phyloP scores from a whole-genome alignment of 2,888 invertebrate genomes.

The Brachypterus glaber region DNA sequence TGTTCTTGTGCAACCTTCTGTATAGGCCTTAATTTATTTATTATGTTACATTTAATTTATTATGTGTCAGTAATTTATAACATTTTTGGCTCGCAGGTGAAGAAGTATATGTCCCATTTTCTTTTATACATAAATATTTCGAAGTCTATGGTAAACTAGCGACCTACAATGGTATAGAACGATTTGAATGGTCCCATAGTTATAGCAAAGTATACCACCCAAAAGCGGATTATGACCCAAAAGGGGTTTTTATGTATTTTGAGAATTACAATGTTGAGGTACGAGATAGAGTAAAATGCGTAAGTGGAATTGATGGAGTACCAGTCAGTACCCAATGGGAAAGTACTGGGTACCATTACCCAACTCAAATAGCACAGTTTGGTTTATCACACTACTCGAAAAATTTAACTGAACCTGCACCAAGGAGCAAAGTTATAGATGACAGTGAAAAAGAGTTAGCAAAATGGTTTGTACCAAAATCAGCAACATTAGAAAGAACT shows the following conservation, averaged over 20 bases:
- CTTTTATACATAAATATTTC: constrained; percentile 87
- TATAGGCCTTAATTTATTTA: too few species aligned
- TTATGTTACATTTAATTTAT: too few species aligned
- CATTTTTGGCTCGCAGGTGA: too few species aligned
- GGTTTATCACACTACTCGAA: constrained; percentile 96
- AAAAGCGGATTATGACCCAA: constrained; percentile 78
- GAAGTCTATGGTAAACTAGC: constrained; percentile 86
- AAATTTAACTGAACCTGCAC: constrained; percentile 77
- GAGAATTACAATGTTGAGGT: constrained; percentile 97
- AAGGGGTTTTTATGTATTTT: constrained; percentile 91
- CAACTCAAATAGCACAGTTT: constrained; percentile 97
- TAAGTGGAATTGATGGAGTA: constrained; percentile 87
- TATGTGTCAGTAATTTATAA: too few species aligned
- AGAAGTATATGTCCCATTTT: constrained; percentile 86
- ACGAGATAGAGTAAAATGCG: constrained; percentile 89
- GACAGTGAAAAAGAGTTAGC: constrained; percentile 58
- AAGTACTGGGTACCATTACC: constrained; percentile 90
- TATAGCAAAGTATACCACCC: constrained; percentile 86
- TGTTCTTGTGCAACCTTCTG: too few species aligned
- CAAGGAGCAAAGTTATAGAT: constrained; percentile 62
- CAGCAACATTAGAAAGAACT: constrained; percentile 54
- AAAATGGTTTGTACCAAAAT: constrained; percentile 66
- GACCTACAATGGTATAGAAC: constrained; percentile 60
- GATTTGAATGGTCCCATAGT: constrained; percentile 92
- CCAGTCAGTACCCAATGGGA: constrained; percentile 98